Base-by-base conservation (phyloP, 1,140 invertebrate species). In the Heliconius congener region DNA sequence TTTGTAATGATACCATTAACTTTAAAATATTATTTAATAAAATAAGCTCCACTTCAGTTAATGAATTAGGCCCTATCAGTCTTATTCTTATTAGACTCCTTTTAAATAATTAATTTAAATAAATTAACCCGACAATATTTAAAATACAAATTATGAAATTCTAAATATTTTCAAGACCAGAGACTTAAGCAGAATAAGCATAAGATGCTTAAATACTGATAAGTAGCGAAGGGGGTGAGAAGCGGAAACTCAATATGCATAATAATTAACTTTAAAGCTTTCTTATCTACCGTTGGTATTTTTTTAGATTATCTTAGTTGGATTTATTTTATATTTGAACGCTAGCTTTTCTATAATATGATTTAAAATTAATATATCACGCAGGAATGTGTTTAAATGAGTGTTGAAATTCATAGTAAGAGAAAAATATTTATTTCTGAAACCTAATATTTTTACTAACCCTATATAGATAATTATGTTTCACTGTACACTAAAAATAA, bases 231-330 rank as follows among this genome's bases (percentile, higher is more conserved):
- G 16, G 71, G 71, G 37, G 71, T 72, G 37, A 72, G n/a, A 39
- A 72, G 37, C 71, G 71, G 71, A 72, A 72, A 72, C 37, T 72
- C 37, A 72, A 72, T 72, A 72, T 72, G 71, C 71, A 72, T 72
- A 72, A 19, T 72, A 72, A 72, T 72, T 72, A 72, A 23, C 71
- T 42, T 39, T 72, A 72, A 18, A 72, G 37, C 71, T n/a, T 37
- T 39, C 71, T 72, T 66, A 66, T 66, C 60, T 66, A 27, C 60
- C 9, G 13, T 66, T 66, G 60, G 16, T 66, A 66, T 66, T 66
- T 66, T 66, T 66, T 66, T 23, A 9, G 60, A 66, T 66, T 66
- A 66, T 6, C 60, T 30, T 30, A 30, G 60, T 66, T 66, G 9
- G 23, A 66, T 66, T 66, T 66, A 66, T 66, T 66, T 27, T 27